These are phyloP conservation scores for Drosophila cognata DNA, from an alignment of 2,888 invertebrate genomes.

Conservation along the genomic window DNA sequence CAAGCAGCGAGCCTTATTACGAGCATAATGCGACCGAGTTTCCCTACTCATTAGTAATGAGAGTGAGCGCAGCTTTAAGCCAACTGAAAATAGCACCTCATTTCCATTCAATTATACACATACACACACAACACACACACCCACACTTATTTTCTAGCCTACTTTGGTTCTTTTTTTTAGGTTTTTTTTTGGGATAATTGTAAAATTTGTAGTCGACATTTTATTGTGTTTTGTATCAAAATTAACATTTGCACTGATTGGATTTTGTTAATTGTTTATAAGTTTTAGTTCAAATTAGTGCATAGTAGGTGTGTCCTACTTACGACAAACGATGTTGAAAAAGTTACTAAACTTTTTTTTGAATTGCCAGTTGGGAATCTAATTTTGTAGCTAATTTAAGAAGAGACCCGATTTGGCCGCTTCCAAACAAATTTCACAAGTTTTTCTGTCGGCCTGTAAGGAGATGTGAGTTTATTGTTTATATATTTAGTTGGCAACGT, in stretches of 20 bases:
- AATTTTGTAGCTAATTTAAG: slow-evolving; percentile 31
- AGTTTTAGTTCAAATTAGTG: neutral
- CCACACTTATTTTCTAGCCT: neutral
- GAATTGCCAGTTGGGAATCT: slow-evolving; percentile 20
- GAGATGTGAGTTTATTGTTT: neutral
- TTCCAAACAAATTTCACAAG: slow-evolving; percentile 15
- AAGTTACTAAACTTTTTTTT: neutral
- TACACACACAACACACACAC: neutral
- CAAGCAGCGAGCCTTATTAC: slow-evolving; percentile 31
- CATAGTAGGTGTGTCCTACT: neutral
- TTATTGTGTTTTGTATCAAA: neutral
- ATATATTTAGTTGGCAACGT: slow-evolving; percentile 6
- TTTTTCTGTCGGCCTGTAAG: neutral
- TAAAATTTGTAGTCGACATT: neutral
- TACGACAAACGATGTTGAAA: neutral
- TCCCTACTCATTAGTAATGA: slow-evolving; percentile 50
- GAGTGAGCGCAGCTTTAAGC: slow-evolving; percentile 25
- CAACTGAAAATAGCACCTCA: slow-evolving; percentile 32
- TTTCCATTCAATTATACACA: slow-evolving; percentile 8
- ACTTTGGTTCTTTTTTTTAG: neutral
- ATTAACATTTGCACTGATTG: too few relatives aligned
- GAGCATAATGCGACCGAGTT: slow-evolving; percentile 44
- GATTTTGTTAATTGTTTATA: neutral
- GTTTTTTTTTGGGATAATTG: neutral
- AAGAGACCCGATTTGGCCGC: slow-evolving; percentile 30